Conservation (phyloP, 1,140 invertebrate species). For the Stegodyphus mimosarum region DNA sequence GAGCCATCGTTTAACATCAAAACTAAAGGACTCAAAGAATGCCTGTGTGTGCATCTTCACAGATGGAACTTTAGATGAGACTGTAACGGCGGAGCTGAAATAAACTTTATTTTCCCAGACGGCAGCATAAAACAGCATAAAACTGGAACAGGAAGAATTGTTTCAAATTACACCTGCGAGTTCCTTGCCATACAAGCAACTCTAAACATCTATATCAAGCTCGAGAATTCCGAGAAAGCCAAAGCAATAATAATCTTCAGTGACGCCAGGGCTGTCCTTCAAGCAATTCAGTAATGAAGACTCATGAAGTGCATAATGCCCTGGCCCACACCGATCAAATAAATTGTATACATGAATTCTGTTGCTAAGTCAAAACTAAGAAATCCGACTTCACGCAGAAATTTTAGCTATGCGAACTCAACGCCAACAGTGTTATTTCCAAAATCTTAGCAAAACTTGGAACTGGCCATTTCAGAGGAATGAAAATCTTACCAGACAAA, state of each 20-base stretch:
- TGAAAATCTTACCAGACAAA: constrained; percentile 1
- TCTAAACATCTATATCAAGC: background rate
- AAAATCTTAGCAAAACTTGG: constrained; percentile 22
- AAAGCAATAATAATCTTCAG: background rate
- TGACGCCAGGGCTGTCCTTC: background rate
- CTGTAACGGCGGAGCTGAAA: background rate
- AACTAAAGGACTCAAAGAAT: background rate
- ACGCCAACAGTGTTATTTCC: background rate
- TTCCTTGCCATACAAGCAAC: background rate
- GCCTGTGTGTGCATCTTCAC: background rate
- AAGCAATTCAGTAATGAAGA: background rate
- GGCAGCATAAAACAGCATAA: background rate
- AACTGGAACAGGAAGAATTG: background rate
- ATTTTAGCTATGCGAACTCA: background rate
- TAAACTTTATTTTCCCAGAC: background rate
- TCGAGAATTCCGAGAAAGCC: background rate
- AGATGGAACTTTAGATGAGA: background rate
- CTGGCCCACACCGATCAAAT: background rate
- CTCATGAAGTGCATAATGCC: background rate
- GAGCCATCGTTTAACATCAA: background rate
- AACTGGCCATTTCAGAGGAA: constrained; percentile 4
- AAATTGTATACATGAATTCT: background rate
- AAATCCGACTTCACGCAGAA: background rate
- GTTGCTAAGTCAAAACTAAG: background rate
- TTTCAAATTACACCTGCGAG: background rate